Percentiles rank a stretch among this genome's conserved stretches.
phyloP scores from a whole-genome alignment of 2,888 invertebrate genomes.

The Perizoma affinitatum region DNA sequence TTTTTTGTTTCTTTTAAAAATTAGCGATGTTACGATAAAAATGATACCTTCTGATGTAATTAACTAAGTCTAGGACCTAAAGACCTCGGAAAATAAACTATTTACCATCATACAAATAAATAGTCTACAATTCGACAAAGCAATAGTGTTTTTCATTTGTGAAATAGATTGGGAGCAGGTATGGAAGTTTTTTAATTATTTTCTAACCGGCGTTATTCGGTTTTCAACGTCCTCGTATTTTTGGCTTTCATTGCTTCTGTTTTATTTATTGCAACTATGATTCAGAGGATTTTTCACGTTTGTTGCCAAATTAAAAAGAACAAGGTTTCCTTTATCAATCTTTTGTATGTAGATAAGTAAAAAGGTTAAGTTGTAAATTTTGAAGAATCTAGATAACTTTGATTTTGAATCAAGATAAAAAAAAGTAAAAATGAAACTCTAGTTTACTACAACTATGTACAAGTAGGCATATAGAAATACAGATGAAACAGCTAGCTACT shows the following conservation, averaged over 20 bases:
- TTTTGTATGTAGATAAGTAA: slow-evolving; percentile 1
- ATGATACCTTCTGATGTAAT: too few relatives aligned
- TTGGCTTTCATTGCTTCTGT: slow-evolving; percentile 16
- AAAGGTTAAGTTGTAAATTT: too few relatives aligned
- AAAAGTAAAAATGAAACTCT: too few relatives aligned
- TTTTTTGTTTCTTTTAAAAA: too few relatives aligned
- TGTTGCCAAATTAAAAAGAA: slow-evolving; percentile 17
- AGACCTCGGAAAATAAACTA: too few relatives aligned
- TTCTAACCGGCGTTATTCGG: slow-evolving; percentile 13
- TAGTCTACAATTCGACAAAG: background rate
- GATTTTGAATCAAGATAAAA: too few relatives aligned
- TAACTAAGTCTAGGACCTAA: too few relatives aligned
- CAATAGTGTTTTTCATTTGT: slow-evolving; percentile 5
- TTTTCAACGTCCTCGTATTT: slow-evolving; percentile 17
- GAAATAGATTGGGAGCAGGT: slow-evolving; percentile 12
- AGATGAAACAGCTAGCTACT: too few relatives aligned
- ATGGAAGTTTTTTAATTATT: slow-evolving; percentile 14
- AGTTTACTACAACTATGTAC: too few relatives aligned
- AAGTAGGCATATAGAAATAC: too few relatives aligned
- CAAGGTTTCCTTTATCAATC: slow-evolving; percentile 15
- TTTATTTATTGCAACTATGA: slow-evolving; percentile 27
- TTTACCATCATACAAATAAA: background rate
- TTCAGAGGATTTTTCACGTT: slow-evolving; percentile 27
- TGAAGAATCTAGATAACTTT: too few relatives aligned
- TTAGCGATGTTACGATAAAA: too few relatives aligned